Evolutionary conservation across 2,888 invertebrate species (phyloP).

Genomic region (Ashinkailepas kermadecensis): DNA sequence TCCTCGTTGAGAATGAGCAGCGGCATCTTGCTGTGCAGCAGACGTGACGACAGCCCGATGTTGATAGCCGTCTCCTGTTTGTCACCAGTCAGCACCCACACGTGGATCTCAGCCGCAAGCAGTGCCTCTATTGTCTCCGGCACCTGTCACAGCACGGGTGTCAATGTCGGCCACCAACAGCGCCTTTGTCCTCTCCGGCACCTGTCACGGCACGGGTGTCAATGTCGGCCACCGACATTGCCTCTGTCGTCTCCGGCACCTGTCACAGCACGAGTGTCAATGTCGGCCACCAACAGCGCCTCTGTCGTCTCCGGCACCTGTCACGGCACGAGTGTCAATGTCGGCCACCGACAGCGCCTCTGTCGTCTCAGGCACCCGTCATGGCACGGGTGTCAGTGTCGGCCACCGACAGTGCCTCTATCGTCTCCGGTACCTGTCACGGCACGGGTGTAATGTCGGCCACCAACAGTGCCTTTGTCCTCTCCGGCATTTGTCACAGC

Average conservation of each 20-base stretch:
- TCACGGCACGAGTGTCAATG: too few relatives aligned
- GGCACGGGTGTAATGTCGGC: too few relatives aligned
- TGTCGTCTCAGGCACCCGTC: background rate
- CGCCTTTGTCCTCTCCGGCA: background rate
- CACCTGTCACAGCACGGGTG: conserved; percentile 51
- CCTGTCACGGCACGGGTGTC: background rate
- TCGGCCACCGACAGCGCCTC: background rate
- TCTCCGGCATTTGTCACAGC: background rate
- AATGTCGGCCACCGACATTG: background rate
- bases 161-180: background rate
- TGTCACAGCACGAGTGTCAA: background rate
- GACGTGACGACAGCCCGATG: conserved; percentile 88
- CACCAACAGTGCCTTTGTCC: background rate
- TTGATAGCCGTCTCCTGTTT: conserved; percentile 99
- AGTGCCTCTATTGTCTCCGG: conserved; percentile 92
- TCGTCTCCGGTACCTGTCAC: too few relatives aligned
- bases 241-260: background rate
- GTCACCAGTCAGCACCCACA: conserved; percentile 98
- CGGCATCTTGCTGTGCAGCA: conserved; percentile 77
- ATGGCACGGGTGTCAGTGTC: too few relatives aligned
- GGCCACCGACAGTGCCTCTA: too few relatives aligned
- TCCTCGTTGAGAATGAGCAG: conserved; percentile 81
- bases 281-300: background rate
- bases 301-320: background rate
- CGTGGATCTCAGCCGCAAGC: conserved; percentile 83